Conservation (phyloP, 2,797 vertebrate genomes). For the Agapornis canus region DNA sequence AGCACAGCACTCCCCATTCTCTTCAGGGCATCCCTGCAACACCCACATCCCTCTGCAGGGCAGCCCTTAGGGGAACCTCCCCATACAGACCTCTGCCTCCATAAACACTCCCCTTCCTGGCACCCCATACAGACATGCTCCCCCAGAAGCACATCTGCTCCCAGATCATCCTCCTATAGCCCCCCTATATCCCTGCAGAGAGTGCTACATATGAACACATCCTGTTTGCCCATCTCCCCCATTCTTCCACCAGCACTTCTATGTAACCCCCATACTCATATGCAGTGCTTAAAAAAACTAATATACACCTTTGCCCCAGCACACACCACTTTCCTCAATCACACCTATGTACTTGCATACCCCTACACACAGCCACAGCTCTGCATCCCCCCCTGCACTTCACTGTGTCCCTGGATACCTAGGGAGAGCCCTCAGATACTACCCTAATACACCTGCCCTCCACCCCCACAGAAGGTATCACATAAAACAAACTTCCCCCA, state of each 20-base stretch:
- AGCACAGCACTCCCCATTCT: background rate
- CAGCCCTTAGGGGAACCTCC: background rate
- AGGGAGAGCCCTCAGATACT: background rate
- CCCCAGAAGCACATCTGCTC: background rate
- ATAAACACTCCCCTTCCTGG: background rate
- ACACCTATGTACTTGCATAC: background rate
- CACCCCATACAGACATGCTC: background rate
- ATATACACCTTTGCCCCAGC: fast-evolving
- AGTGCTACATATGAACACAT: fast-evolving
- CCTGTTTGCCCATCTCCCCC: background rate
- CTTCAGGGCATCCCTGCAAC: background rate
- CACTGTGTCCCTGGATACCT: fast-evolving
- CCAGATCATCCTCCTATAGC: background rate
- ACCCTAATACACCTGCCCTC: no score
- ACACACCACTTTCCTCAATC: background rate
- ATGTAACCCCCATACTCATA: background rate
- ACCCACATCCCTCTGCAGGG: background rate
- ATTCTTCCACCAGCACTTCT: background rate
- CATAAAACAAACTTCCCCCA: background rate
- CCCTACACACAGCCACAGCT: background rate
- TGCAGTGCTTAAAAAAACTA: background rate
- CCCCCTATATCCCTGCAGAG: background rate
- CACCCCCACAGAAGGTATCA: fast-evolving
- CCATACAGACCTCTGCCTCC: background rate
- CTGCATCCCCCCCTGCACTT: background rate